Evolutionary conservation across 1,140 invertebrate species (phyloP).

Genomic region (Calosoma granatense): DNA sequence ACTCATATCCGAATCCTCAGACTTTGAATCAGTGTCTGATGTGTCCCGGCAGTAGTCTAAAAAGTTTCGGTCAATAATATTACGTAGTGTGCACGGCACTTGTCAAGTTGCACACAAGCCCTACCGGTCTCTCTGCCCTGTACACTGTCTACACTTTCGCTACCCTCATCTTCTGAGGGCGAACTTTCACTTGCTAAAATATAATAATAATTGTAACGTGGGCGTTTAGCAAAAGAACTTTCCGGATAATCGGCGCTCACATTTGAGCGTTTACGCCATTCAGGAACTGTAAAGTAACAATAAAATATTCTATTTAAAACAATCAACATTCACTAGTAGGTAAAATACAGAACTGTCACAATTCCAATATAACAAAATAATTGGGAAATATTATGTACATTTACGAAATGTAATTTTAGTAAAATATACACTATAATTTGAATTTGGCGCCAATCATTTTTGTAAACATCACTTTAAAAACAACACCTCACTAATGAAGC

Average conservation of each 20-base stretch:
- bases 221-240: background rate
- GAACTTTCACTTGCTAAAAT: constrained; percentile 29
- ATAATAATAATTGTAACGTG: background rate
- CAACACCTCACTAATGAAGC: too few species aligned
- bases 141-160: constrained; percentile 30
- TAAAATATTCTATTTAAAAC: background rate
- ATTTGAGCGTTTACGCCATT: background rate
- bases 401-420: too few species aligned
- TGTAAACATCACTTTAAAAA: background rate
- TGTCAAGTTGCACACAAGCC: constrained; percentile 11
- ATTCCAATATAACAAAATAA: background rate
- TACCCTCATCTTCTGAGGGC: constrained; percentile 25
- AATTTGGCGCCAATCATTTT: background rate
- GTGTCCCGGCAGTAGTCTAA: constrained; percentile 31
- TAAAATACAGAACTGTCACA: too few species aligned
- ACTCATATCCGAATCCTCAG: constrained; percentile 10
- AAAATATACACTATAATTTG: too few species aligned
- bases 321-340: too few species aligned
- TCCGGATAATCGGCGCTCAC: background rate
- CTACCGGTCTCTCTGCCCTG: constrained; percentile 32
- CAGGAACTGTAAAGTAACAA: background rate
- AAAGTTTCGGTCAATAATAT: constrained; percentile 11
- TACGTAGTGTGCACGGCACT: constrained; percentile 12
- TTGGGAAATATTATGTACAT: too few species aligned
- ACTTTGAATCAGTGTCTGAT: constrained; percentile 24